Evolutionary conservation across 2,797 vertebrate species (phyloP).

Genomic region (Nannoperca australis): DNA sequence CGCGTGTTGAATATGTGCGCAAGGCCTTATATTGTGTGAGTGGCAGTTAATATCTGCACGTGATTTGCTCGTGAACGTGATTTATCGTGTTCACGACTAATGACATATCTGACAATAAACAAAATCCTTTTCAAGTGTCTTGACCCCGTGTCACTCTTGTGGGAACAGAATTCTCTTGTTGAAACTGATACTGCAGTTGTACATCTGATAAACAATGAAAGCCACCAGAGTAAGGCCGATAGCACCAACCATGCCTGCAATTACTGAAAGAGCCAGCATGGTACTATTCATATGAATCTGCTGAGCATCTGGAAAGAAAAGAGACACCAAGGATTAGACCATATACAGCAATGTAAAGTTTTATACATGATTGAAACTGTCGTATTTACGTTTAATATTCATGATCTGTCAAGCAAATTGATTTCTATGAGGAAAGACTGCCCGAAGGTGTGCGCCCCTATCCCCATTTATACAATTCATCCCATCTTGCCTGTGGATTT

Average conservation of each 20-base stretch:
- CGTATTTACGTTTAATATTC: background rate
- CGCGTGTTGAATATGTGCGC: no score
- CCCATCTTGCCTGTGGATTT: no score
- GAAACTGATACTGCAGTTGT: constrained; percentile 1
- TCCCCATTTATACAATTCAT: no score
- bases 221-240: constrained; percentile 64
- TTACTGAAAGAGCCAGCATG: constrained; percentile 61
- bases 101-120: no score
- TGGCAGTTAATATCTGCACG: no score
- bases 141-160: constrained; percentile 15
- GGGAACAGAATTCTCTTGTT: constrained; percentile 32
- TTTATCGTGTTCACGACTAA: no score
- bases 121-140: background rate
- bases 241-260: constrained; percentile 60
- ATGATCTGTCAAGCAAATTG: background rate
- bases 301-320: constrained; percentile 43
- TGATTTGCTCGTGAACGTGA: no score
- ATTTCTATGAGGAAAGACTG: background rate
- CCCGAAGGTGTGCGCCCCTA: no score
- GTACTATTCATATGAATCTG: background rate
- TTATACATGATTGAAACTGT: background rate
- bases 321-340: background rate
- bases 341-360: background rate
- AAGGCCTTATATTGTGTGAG: no score
- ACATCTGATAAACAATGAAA: constrained; percentile 57